These are phyloP conservation scores for Sinocyclocheilus anshuiensis DNA, from an alignment of 2,113 vertebrate genomes.

Conservation along the genomic window DNA sequence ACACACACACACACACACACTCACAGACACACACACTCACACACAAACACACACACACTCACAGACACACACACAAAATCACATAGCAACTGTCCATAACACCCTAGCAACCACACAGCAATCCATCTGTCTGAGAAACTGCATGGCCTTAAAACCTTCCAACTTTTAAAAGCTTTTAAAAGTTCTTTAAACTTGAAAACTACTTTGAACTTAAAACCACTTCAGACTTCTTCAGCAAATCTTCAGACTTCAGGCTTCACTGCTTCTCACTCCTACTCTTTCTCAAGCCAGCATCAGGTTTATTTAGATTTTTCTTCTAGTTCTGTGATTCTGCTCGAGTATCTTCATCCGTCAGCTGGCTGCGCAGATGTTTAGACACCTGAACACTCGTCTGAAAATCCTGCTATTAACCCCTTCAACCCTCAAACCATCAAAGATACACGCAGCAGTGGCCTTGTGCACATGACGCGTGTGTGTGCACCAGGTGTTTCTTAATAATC, in stretches of 20 bases:
- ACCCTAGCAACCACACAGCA: not conserved
- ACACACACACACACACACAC: not conserved
- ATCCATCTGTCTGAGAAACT: not conserved
- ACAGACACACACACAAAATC: not conserved
- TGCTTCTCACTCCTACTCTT: not conserved
- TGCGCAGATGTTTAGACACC: not conserved
- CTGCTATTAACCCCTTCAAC: not conserved
- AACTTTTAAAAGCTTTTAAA: not conserved
- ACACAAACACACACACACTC: not conserved
- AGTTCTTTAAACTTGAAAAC: not conserved
- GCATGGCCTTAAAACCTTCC: not conserved
- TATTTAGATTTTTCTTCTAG: not conserved
- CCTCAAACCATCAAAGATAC: conserved; percentile 81
- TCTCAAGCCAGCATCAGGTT: not conserved
- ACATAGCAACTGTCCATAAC: not conserved
- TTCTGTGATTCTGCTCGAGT: not conserved
- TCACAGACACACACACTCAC: not conserved
- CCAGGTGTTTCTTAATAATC: conserved; percentile 35
- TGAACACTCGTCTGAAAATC: not conserved
- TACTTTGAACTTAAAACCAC: too few relatives aligned
- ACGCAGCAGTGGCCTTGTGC: conserved; percentile 80
- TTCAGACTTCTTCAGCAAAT: not conserved
- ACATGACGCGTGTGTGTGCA: conserved; percentile 59
- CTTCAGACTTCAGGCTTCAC: not conserved
- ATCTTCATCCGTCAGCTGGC: not conserved